A percentile compares a stretch with the other conserved stretches of the same genome.
phyloP scores from a whole-genome alignment of 2,888 invertebrate species.

The Dromius quadrimaculatus region DNA sequence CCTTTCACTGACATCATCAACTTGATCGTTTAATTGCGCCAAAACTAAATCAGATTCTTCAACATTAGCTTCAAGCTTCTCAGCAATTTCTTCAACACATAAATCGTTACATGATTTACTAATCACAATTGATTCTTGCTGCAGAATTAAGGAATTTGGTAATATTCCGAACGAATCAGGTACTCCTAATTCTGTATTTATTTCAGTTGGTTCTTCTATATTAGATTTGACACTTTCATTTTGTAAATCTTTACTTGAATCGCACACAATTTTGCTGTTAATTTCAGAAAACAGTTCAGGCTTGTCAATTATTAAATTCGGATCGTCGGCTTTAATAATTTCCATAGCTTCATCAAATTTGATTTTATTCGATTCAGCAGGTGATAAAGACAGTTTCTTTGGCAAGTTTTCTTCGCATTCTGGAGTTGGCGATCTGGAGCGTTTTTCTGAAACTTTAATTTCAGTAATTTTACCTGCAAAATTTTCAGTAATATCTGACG shows the following conservation, averaged over 20 bases:
- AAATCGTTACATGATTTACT: conserved; percentile 63
- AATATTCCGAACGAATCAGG: conserved; percentile 55
- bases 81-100: conserved; percentile 60
- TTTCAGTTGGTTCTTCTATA: conserved; percentile 34
- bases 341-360: conserved; percentile 55
- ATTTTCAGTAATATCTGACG: conserved; percentile 34
- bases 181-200: conserved; percentile 46
- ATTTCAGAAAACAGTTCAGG: background rate
- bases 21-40: conserved; percentile 57
- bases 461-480: conserved; percentile 33
- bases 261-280: conserved; percentile 17
- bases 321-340: conserved; percentile 67
- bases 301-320: conserved; percentile 65
- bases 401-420: conserved; percentile 53
- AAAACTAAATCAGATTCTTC: conserved; percentile 66
- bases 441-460: conserved; percentile 46
- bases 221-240: conserved; percentile 6
- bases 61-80: conserved; percentile 65
- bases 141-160: conserved; percentile 65
- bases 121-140: conserved; percentile 63
- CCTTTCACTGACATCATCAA: conserved; percentile 72
- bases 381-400: conserved; percentile 52
- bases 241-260: conserved; percentile 39
- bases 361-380: conserved; percentile 33
- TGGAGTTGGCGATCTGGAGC: conserved; percentile 54